A percentile compares a stretch with the other conserved stretches of the same genome.
Evolutionary conservation across 2,113 vertebrate species (phyloP).

Genomic region (Paradoxurus hermaphroditus): DNA sequence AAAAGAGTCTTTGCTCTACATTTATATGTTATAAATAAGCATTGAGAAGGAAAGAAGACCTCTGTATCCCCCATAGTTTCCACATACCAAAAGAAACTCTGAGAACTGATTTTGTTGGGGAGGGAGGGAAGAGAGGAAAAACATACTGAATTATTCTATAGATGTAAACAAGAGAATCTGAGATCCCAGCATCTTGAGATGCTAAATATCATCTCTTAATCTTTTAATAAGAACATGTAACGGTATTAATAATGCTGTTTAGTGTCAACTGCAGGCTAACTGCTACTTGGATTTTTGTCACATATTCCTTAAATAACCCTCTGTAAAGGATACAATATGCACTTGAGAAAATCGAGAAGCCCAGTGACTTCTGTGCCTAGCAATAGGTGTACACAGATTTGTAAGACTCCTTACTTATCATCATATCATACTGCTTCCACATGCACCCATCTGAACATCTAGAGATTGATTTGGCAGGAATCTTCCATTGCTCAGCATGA

Average conservation of each 20-base stretch:
- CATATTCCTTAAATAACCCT: not conserved
- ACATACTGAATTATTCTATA: not conserved
- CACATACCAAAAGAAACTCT: not conserved
- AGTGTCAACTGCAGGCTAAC: not conserved
- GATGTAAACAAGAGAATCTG: not conserved
- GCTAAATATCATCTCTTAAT: not conserved
- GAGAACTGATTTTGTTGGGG: not conserved
- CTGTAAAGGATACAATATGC: not conserved
- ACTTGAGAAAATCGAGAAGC: not conserved
- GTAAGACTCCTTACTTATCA: not conserved
- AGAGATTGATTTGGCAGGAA: not conserved
- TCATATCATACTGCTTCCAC: not conserved
- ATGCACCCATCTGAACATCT: not conserved
- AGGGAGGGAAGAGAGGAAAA: not conserved
- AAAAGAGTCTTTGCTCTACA: not conserved
- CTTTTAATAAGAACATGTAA: not conserved
- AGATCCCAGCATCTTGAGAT: not conserved
- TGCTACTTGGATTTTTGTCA: not conserved
- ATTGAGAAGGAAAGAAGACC: not conserved
- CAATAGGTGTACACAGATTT: not conserved
- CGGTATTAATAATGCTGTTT: not conserved
- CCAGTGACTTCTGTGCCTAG: not conserved
- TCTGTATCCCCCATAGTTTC: not conserved
- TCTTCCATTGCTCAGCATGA: not conserved
- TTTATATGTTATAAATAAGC: not conserved